phyloP scores from a whole-genome alignment of 2,888 invertebrate genomes.

The Idaea straminata region DNA sequence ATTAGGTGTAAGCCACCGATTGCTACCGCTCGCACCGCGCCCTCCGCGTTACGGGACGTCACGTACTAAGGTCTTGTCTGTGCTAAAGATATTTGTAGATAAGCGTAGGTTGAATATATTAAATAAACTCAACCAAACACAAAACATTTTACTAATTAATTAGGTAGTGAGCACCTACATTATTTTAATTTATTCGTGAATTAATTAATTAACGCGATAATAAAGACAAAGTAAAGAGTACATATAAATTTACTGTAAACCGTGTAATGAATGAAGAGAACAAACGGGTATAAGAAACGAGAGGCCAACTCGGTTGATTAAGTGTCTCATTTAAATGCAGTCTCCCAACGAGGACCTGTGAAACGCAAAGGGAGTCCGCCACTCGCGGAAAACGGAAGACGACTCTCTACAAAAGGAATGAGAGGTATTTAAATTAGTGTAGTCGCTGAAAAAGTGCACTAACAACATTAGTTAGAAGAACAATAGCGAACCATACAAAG shows the following conservation, averaged over 20 bases:
- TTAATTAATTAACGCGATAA: not conserved
- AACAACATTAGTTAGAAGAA: conserved; percentile 77
- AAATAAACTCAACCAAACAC: not conserved
- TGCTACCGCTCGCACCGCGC: too few species aligned
- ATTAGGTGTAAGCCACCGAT: too few species aligned
- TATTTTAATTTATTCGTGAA: conserved; percentile 4
- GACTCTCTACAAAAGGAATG: conserved; percentile 74
- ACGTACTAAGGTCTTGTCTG: not conserved
- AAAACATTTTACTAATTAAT: not conserved
- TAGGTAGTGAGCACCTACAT: conserved; percentile 3
- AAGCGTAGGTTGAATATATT: not conserved
- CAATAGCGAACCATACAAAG: conserved; percentile 72
- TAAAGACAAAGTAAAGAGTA: conserved; percentile 17
- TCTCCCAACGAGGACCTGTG: conserved; percentile 72
- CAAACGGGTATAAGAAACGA: conserved; percentile 70
- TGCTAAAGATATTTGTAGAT: not conserved
- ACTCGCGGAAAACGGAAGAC: conserved; percentile 78
- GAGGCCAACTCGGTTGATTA: conserved; percentile 75
- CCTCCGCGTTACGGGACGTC: too few species aligned
- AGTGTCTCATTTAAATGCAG: conserved; percentile 81
- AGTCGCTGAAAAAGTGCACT: conserved; percentile 78
- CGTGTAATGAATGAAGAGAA: conserved; percentile 71
- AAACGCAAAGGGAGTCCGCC: conserved; percentile 73
- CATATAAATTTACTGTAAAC: conserved; percentile 41
- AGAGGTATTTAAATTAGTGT: conserved; percentile 79